phyloP scores from a whole-genome alignment of 2,113 vertebrate genomes.

The Perognathus longimembris region DNA sequence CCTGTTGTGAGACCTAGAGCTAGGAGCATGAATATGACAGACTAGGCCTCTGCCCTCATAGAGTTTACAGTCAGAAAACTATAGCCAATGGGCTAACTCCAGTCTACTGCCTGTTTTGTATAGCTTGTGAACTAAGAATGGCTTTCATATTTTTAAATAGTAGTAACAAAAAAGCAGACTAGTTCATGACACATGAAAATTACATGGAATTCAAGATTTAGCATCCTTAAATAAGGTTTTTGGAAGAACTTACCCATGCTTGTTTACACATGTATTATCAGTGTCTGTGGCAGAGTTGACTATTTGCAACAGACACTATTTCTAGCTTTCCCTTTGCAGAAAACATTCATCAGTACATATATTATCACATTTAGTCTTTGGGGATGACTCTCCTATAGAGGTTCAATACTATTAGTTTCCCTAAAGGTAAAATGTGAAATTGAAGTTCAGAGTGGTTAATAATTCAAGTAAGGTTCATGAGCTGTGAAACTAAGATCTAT shows the following conservation, averaged over 20 bases:
- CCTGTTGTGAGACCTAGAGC: not conserved
- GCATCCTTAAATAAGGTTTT: not conserved
- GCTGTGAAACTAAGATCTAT: not conserved
- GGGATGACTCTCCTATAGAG: not conserved
- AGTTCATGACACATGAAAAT: not conserved
- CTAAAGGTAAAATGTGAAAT: not conserved
- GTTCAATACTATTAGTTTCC: not conserved
- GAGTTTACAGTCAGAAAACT: not conserved
- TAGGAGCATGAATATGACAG: not conserved
- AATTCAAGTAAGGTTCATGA: not conserved
- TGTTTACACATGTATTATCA: not conserved
- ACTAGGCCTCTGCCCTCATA: not conserved
- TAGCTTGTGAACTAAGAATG: not conserved
- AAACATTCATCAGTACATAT: not conserved
- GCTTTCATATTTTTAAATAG: constrained; percentile 12
- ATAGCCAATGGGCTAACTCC: not conserved
- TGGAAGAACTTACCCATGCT: not conserved
- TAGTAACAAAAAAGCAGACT: not conserved
- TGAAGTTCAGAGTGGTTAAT: not conserved
- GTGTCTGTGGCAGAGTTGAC: not conserved
- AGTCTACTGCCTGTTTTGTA: too few species aligned
- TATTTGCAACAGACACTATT: not conserved
- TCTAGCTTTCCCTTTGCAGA: not conserved
- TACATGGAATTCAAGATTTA: constrained; percentile 3
- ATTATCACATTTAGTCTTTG: not conserved